Percentiles rank a stretch among this genome's conserved stretches.
Conservation (phyloP, 2,797 vertebrate genomes). For the Chrysocyon brachyurus region DNA sequence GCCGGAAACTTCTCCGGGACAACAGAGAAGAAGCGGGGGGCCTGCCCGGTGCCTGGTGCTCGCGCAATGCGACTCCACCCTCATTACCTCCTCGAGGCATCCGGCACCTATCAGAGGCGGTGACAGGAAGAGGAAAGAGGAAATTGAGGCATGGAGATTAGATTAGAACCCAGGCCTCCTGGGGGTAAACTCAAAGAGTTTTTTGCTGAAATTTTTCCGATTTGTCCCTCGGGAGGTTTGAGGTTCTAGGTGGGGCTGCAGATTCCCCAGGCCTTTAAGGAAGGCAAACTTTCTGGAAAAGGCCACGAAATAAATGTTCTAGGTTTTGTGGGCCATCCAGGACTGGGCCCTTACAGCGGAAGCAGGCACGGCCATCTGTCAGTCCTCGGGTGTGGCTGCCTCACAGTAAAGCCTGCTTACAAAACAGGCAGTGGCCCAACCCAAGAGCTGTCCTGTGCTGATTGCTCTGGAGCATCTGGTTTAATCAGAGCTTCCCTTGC, state of each 20-base stretch:
- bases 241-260: background rate
- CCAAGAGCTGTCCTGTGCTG: accelerated
- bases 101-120: background rate
- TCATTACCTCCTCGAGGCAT: accelerated
- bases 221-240: background rate
- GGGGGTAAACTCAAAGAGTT: background rate
- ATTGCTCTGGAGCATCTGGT: background rate
- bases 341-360: background rate
- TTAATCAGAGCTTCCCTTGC: background rate
- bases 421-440: background rate
- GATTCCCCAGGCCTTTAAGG: background rate
- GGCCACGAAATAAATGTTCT: background rate
- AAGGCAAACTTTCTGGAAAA: background rate
- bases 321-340: background rate
- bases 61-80: background rate
- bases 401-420: background rate
- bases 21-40: background rate
- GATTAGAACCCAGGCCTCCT: background rate
- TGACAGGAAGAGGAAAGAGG: background rate
- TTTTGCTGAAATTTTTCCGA: background rate
- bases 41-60: background rate
- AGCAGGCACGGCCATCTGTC: background rate
- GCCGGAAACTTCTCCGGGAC: background rate
- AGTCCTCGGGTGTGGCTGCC: background rate
- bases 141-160: background rate